Base-by-base conservation (phyloP, 35 echinoderm and acorn worm genomes). In the Eucidaris tribuloides region DNA sequence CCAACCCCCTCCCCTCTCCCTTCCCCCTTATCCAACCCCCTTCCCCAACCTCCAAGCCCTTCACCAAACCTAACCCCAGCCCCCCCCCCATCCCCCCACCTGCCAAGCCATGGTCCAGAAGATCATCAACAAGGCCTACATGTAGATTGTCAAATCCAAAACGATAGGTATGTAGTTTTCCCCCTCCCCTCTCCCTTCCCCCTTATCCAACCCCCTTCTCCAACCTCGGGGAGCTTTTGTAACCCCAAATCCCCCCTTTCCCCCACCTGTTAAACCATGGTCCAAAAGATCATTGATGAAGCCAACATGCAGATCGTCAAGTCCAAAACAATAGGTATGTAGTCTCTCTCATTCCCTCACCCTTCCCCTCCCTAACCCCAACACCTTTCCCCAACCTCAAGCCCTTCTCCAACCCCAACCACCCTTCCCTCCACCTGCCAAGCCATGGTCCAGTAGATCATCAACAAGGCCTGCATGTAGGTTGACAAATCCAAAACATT, bases 41-140 rank as follows among this genome's bases (percentile, higher is more conserved):
- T n/a, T n/a, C n/a, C n/a, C n/a, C n/a, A n/a, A n/a, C n/a, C n/a
- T n/a, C n/a, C n/a, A n/a, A n/a, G n/a, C n/a, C n/a, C n/a, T n/a
- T n/a, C n/a, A n/a, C n/a, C n/a, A n/a, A n/a, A 80, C 91, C 34
- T 60, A 59, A n/a, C n/a, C n/a, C n/a, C n/a, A n/a, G 9, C 85
- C 91, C 34, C 50, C 59, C 19, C 62, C 34, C 14, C 77, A 93
- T n/a, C 93, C 90, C 90, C 70, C 60, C 39, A 93, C 93, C 78
- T 99, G 96, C 70, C 63, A 90, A 35, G 85, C 84, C 15, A 87
- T 91, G 88, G 85, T 96, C 7, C 91, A 87, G 31, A 92, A 90
- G 87, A 77, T 99, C 30, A 65, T 99, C 24, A 77, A 50, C 31
- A 87, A 99, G 72, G 52, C 85, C 20, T 84, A 85, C 22, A 71